Evolutionary conservation across 2,797 vertebrate genomes (phyloP), one percentile per base, ranked within the genome.

Genomic region (Macroramphosus scolopax): DNA sequence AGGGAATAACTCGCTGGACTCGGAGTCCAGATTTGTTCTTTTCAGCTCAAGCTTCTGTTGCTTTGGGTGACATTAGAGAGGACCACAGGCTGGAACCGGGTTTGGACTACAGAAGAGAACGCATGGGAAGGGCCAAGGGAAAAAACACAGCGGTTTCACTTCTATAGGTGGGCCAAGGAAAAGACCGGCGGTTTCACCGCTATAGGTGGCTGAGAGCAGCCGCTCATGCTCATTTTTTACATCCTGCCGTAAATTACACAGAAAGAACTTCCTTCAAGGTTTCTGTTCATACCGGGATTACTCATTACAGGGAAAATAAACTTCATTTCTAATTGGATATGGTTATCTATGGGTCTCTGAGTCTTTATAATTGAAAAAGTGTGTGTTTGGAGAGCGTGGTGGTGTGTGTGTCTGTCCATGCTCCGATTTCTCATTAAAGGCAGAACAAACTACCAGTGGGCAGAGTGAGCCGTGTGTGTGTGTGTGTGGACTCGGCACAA

Each of bases 21-120:
- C 57, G 22, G 71, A 73, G 85, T 76, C 81, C 87, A 86, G 81
- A 86, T 88, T 87, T 77, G 81, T 87, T 68, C 63, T 80, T 87
- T 87, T 84, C 73, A 52, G 68, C 72, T 80, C 58, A 13, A 48
- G 73, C 80, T 88, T 87, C 81, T 88, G 89, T 86, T 88, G 84
- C 81, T 86, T 68, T 62, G 77, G 80, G 80, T 89, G 89, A 91
- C 91, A 90, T 89, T 84, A 81, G 88, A 91, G 89, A 90, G 82
- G 73, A 76, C 73, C 82, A 50, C 47, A 68, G 79, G 63, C 74
- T 85, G 77, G 76, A 85, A 64, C 64, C n/a, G 75, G 77, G 68
- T 82, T 82, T 72, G 80, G 82, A 81, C 62, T 38, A 41, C 52
- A 71, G 60, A 61, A 68, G 63, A 46, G 81, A 82, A 58, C 46